Percentiles rank a stretch among this genome's conserved stretches.
Conservation (phyloP, 2,888 invertebrate genomes). For the Geotrupes spiniger region DNA sequence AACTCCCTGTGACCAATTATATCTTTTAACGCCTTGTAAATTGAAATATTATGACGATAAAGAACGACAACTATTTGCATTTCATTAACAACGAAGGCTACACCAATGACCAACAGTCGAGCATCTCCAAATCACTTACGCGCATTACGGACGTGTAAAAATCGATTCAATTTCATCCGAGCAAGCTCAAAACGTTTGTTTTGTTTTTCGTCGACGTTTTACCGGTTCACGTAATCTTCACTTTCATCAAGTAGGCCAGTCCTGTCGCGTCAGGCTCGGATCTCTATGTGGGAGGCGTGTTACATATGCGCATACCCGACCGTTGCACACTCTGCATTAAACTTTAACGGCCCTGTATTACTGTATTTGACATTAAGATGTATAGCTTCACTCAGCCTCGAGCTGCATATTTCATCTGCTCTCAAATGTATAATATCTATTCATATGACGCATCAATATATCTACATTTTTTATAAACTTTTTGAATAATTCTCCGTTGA, state of each 20-base stretch:
- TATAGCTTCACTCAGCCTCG: constrained; percentile 34
- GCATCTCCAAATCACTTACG: too few species aligned
- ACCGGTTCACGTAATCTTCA: constrained; percentile 1
- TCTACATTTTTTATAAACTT: constrained; percentile 28
- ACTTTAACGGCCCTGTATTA: constrained; percentile 34
- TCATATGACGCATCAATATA: constrained; percentile 31
- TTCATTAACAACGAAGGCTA: too few species aligned
- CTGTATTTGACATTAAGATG: constrained; percentile 41
- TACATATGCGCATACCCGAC: constrained; percentile 28
- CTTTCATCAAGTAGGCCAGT: constrained; percentile 13
- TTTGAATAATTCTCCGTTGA: constrained; percentile 19
- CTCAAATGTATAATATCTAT: constrained; percentile 31
- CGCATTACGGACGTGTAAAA: too few species aligned
- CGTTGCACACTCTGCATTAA: constrained; percentile 31
- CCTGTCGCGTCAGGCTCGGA: constrained; percentile 22
- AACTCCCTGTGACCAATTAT: too few species aligned
- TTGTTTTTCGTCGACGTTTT: too few species aligned
- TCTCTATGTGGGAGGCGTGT: constrained; percentile 27
- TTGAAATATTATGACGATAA: too few species aligned
- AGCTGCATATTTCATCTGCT: constrained; percentile 35
- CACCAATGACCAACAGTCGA: too few species aligned
- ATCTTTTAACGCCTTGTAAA: too few species aligned
- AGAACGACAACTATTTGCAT: too few species aligned
- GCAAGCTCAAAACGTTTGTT: too few species aligned
- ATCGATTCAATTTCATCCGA: too few species aligned